phyloP scores from a whole-genome alignment of 2,797 vertebrate species.

The Poecile montanus region DNA sequence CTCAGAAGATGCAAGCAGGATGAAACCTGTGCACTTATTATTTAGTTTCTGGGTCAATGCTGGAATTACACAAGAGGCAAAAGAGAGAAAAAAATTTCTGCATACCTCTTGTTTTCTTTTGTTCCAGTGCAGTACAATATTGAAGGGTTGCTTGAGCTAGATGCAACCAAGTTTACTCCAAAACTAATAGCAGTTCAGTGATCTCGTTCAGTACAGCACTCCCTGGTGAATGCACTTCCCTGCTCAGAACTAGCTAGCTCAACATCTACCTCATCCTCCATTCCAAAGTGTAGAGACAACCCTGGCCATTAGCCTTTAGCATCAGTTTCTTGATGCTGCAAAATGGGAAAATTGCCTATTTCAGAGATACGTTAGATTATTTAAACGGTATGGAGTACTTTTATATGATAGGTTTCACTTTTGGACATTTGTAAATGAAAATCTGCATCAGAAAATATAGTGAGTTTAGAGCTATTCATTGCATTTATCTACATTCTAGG shows the following conservation, averaged over 20 bases:
- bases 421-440: background rate
- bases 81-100: background rate
- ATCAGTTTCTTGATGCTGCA: background rate
- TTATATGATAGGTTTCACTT: background rate
- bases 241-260: background rate
- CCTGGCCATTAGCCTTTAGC: background rate
- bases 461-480: background rate
- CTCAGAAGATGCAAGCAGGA: background rate
- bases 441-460: background rate
- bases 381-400: background rate
- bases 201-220: background rate
- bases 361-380: background rate
- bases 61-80: background rate
- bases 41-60: background rate
- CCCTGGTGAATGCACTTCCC: background rate
- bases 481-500: background rate
- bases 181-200: background rate
- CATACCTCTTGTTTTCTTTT: background rate
- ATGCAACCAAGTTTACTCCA: background rate
- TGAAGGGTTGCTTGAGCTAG: background rate
- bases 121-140: background rate
- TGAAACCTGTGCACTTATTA: background rate
- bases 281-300: background rate
- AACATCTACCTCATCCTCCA: background rate
- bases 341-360: background rate